Percentiles rank a stretch among this genome's conserved stretches.
Conservation (phyloP, 2,797 vertebrate species). For the Staurois parvus region DNA sequence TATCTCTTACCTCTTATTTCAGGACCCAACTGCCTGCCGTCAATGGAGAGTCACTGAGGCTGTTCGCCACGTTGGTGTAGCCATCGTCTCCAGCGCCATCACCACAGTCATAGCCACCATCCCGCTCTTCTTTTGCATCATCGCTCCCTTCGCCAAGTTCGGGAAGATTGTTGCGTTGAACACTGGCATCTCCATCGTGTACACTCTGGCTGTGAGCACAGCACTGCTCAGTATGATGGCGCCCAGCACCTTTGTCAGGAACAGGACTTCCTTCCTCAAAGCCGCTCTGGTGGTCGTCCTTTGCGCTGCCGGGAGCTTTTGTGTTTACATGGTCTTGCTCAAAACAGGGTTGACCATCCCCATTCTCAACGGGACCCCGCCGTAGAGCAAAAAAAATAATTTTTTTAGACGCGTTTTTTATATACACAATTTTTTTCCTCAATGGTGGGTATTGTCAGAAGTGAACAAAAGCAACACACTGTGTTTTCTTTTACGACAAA, state of each 20-base stretch:
- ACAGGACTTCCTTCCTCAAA: slow-evolving; percentile 88
- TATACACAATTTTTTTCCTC: slow-evolving; percentile 35
- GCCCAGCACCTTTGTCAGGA: slow-evolving; percentile 85
- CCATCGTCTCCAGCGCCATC: slow-evolving; percentile 93
- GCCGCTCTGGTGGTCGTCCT: slow-evolving; percentile 81
- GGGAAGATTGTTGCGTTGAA: slow-evolving; percentile 98
- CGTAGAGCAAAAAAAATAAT: slow-evolving; percentile 67
- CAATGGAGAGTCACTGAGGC: slow-evolving; percentile 88
- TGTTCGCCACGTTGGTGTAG: slow-evolving; percentile 90
- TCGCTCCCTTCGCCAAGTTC: slow-evolving; percentile 96
- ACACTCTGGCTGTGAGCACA: slow-evolving; percentile 91
- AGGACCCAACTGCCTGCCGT: slow-evolving; percentile 81
- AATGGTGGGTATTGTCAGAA: slow-evolving; percentile 18
- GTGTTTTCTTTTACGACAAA: slow-evolving; percentile 37
- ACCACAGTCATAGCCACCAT: slow-evolving; percentile 94
- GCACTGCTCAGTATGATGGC: slow-evolving; percentile 88
- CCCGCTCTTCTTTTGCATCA: slow-evolving; percentile 97
- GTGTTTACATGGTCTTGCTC: slow-evolving; percentile 73
- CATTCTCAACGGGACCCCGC: slow-evolving; percentile 68
- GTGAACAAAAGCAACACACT: slow-evolving; percentile 6
- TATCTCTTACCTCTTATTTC: slow-evolving; percentile 44
- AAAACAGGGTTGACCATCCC: slow-evolving; percentile 76
- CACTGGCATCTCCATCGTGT: slow-evolving; percentile 91
- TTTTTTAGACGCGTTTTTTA: slow-evolving; percentile 35
- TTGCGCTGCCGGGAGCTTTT: slow-evolving; percentile 73